Conservation (phyloP, 2,113 vertebrate species). For the Echinops telfairi region DNA sequence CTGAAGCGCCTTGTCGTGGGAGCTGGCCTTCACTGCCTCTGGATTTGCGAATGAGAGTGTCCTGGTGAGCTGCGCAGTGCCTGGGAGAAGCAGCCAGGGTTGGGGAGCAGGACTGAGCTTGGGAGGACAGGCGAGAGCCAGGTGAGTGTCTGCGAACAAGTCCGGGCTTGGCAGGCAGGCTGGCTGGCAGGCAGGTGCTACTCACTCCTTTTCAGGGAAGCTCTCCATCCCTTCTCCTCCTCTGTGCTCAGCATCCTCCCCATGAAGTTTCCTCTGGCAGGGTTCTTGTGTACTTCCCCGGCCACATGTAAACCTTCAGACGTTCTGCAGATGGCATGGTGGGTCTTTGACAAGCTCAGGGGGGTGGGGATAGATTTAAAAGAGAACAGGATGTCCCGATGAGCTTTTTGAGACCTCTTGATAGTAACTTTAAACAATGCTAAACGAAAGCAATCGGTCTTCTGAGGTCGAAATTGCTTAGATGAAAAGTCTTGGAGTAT, state of each 20-base stretch:
- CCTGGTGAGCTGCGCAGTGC: background rate
- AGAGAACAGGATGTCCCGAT: too few species aligned
- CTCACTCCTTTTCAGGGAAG: background rate
- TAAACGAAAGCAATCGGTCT: background rate
- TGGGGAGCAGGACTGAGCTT: background rate
- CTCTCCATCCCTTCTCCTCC: background rate
- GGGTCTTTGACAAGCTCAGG: too few species aligned
- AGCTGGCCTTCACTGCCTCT: background rate
- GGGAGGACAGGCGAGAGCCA: slow-evolving; percentile 49
- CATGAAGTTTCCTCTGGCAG: background rate
- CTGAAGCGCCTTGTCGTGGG: background rate
- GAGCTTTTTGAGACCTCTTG: too few species aligned
- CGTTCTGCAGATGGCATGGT: background rate
- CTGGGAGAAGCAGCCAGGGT: background rate
- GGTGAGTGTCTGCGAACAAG: slow-evolving; percentile 59
- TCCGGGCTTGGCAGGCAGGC: background rate
- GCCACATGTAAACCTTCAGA: background rate
- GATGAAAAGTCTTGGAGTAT: background rate
- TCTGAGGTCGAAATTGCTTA: slow-evolving; percentile 9
- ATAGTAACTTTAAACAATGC: background rate
- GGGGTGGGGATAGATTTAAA: too few species aligned
- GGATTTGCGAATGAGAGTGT: slow-evolving; percentile 43
- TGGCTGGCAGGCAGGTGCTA: background rate
- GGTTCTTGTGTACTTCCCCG: background rate
- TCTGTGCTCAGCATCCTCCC: background rate